phyloP scores from a whole-genome alignment of 2,113 vertebrate species.

The Globicephala melas region DNA sequence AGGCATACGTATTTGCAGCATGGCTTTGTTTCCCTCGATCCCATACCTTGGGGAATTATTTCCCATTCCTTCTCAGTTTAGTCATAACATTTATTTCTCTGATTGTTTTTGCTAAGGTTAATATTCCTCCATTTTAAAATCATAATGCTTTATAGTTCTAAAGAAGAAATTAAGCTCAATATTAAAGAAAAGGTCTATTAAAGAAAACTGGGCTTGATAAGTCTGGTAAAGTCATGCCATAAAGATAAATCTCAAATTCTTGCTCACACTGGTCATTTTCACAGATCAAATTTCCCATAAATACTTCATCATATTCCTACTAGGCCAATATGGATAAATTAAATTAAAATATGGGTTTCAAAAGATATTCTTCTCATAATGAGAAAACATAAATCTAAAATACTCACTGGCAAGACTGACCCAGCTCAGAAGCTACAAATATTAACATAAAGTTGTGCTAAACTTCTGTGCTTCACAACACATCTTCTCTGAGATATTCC shows the following conservation, averaged over 20 bases:
- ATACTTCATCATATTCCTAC: not conserved
- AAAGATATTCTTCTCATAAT: not conserved
- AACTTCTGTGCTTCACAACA: not conserved
- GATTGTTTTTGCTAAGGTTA: not conserved
- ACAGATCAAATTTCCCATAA: not conserved
- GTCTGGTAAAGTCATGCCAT: not conserved
- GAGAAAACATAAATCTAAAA: conserved; percentile 2
- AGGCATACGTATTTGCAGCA: not conserved
- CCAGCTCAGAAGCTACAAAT: not conserved
- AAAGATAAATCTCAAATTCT: not conserved
- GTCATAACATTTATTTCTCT: not conserved
- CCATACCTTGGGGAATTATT: not conserved
- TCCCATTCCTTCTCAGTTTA: not conserved
- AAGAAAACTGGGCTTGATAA: not conserved
- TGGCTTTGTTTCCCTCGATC: not conserved
- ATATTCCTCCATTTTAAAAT: not conserved
- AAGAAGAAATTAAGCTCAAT: not conserved
- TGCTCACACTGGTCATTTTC: not conserved
- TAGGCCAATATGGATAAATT: not conserved
- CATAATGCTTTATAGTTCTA: not conserved
- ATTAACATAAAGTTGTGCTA: not conserved
- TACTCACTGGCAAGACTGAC: not conserved
- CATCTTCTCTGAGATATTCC: not conserved
- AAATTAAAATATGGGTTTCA: not conserved
- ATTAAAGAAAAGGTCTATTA: not conserved